Base-by-base conservation (phyloP, 2,113 vertebrate species). In the Etia nguti region DNA sequence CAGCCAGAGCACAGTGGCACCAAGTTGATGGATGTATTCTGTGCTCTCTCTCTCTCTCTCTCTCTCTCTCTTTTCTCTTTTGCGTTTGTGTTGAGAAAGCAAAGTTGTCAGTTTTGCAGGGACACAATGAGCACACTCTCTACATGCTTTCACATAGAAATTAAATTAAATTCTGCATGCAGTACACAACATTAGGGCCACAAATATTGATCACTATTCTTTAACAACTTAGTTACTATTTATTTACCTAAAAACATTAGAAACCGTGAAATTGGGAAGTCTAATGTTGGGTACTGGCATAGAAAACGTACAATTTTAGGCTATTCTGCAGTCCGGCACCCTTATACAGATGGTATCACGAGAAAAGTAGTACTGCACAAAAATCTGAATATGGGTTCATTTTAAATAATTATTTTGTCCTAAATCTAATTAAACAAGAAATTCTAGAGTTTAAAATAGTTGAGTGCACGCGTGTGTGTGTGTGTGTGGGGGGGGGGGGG, bases 21-120 rank as follows among this genome's bases (percentile, higher is more conserved):
- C 79, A 29, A 43, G 88, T 88, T 92, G 92, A 94, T 89, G 86
- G 80, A 94, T 90, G 88, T 86, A 65, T 91, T 88, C 34, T 81
- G 34, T 82, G 29, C 48, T 65, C 18, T 18, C 24, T 86, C 29
- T 86, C 15, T 62, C 31, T n/a, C 57, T 34, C 29, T 83, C 38
- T 46, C 8, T 38, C 55, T 20, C 12, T 70, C 38, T 43, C 41
- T 86, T 12, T n/a, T 55, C 36, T 68, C 16, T 75, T 48, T 84
- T 9, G 16, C 15, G 46, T 48, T 15, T 81, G 41, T 52, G 79
- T 31, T 65, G 29, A 31, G n/a, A 65, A 31, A 55, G 41, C 62
- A 46, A 81, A 80, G 82, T 77, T 26, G 11, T 56, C 43, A 9
- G 6, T 83, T 80, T 82, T 90, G 85, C 9, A 38, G 43, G 16